Evolutionary conservation across 2,113 vertebrate species (phyloP), one percentile per base, ranked within the genome.

Genomic region (Epinephelus lanceolatus): DNA sequence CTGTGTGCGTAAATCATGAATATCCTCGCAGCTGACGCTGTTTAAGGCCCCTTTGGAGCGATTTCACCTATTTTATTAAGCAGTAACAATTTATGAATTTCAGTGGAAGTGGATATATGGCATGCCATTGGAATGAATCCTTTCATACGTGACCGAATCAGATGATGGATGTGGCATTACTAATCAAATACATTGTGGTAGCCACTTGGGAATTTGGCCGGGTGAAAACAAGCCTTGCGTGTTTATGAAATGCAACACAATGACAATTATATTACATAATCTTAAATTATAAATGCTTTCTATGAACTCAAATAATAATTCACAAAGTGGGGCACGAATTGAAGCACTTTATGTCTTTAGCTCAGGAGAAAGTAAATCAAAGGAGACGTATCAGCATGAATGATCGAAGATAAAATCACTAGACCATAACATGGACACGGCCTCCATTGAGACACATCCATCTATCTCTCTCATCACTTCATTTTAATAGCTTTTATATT

Each of bases 1-100:
- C 78, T 55, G 72, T 85, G 82, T 83, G 86, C 66, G 75, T 94
- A 95, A 95, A 95, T 94, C 94, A 94, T 81, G 27, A 86, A 86
- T 84, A 91, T 84, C 85, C 51, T 76, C 60, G 47, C 70, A 17
- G 76, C 71, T 63, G n/a, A 11, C 23, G 33, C 69, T 17, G 69
- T 92, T 93, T 90, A 92, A 86, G 71, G 85, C 88, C 89, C 84
- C 91, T 86, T 75, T 86, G 89, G 91, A 91, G 91, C 83, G 45
- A 73, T 91, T 84, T 86, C 62, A 77, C 73, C 89, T 85, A 84
- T 89, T 94, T 94, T 93, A 94, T 94, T 93, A 92, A 90, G 87
- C 90, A 85, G 85, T 86, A 93, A 91, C 86, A 91, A 88, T 92
- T 89, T 79, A 78, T 79, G 83, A n/a, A 90, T 86, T 89, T 91